Evolutionary conservation across 2,113 vertebrate genomes (phyloP).

Genomic region (Paradisaea rubra): DNA sequence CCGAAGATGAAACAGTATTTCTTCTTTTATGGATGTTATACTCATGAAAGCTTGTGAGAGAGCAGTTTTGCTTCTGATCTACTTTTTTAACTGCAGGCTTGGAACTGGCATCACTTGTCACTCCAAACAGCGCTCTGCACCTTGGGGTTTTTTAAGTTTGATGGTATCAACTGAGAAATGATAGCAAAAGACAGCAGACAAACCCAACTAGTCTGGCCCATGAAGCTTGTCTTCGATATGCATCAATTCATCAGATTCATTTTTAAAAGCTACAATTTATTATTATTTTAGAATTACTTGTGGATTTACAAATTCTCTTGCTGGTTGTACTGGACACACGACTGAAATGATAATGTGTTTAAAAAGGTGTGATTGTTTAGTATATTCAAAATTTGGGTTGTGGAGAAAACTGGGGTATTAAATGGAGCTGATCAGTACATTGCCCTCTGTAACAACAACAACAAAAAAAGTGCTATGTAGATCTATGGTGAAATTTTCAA

Average conservation of each 20-base stretch:
- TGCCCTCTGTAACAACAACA: background rate
- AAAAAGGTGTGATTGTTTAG: background rate
- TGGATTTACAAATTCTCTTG: background rate
- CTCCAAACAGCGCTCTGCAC: background rate
- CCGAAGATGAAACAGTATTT: background rate
- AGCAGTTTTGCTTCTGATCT: background rate
- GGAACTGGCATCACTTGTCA: background rate
- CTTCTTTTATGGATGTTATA: background rate
- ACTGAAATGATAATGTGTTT: background rate
- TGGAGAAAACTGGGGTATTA: background rate
- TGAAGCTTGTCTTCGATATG: background rate
- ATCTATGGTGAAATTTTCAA: background rate
- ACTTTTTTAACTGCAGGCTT: background rate
- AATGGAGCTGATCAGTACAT: background rate
- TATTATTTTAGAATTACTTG: background rate
- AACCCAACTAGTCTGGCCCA: background rate
- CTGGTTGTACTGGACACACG: background rate
- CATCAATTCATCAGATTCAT: rapidly evolving
- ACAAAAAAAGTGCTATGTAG: background rate
- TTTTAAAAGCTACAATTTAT: background rate
- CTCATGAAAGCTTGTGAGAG: background rate
- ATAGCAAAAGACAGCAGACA: background rate
- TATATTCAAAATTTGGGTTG: background rate
- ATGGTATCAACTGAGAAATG: background rate
- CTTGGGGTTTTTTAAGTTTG: background rate